Conservation (phyloP, 2,797 vertebrate genomes). For the Varecia variegata region DNA sequence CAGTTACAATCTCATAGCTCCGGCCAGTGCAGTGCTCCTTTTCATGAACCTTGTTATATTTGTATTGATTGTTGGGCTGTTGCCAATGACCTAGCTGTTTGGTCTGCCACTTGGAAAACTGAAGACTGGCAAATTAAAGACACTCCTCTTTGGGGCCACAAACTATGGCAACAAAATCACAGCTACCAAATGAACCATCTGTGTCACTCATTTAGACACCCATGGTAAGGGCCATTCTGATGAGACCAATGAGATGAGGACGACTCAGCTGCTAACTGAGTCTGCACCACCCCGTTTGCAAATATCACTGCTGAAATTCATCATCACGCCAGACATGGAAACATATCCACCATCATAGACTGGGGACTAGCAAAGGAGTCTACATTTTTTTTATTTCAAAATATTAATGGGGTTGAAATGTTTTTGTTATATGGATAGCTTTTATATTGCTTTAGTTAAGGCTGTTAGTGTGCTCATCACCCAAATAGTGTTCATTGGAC, state of each 20-base stretch:
- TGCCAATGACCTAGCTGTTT: background rate
- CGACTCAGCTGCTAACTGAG: too few relatives aligned
- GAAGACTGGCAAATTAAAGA: background rate
- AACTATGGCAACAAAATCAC: background rate
- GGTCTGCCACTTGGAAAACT: background rate
- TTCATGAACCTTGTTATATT: background rate
- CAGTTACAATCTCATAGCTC: background rate
- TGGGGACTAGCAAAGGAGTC: too few relatives aligned
- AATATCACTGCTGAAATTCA: background rate
- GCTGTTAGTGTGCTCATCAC: too few relatives aligned
- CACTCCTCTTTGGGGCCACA: background rate
- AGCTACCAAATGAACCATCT: background rate
- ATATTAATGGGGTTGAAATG: too few relatives aligned
- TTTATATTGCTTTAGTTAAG: too few relatives aligned
- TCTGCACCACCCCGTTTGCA: background rate
- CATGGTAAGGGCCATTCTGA: background rate
- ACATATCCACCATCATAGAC: background rate
- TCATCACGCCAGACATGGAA: background rate
- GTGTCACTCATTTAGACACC: background rate
- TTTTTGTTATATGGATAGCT: too few relatives aligned
- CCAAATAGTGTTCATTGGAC: too few relatives aligned
- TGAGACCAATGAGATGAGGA: background rate
- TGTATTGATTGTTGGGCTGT: background rate
- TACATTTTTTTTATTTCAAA: background rate
- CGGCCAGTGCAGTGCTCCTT: background rate